These are phyloP conservation scores for Meiosimyza platycephala DNA, from an alignment of 2,888 invertebrate genomes.

Conservation along the genomic window DNA sequence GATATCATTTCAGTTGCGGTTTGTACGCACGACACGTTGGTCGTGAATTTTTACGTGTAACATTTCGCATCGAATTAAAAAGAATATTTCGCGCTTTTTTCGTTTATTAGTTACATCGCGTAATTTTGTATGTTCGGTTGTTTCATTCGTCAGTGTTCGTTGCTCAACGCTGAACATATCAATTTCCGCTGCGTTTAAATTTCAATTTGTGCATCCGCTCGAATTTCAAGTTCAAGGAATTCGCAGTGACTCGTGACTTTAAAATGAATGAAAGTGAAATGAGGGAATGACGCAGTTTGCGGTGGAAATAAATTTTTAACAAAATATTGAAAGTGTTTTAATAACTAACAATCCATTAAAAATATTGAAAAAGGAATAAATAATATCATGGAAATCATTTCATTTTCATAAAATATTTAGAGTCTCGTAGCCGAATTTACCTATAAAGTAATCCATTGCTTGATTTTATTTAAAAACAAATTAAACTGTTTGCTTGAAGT, in stretches of 20 bases:
- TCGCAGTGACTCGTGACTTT: background rate
- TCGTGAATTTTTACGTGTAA: conserved; percentile 53
- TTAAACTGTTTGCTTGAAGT: too few species aligned
- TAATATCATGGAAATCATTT: too few species aligned
- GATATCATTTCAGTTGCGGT: conserved; percentile 61
- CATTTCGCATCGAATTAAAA: background rate
- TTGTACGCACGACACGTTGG: conserved; percentile 55
- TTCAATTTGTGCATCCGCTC: conserved; percentile 46
- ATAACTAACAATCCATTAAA: too few species aligned
- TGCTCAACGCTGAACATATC: conserved; percentile 22
- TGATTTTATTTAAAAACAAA: too few species aligned
- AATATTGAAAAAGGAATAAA: too few species aligned
- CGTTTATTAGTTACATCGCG: conserved; percentile 34
- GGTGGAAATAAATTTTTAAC: too few species aligned
- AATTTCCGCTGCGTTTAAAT: conserved; percentile 53
- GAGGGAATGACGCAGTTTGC: background rate
- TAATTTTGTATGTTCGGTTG: conserved; percentile 37
- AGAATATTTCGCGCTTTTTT: conserved; percentile 37
- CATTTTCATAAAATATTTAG: too few species aligned
- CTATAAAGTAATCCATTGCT: too few species aligned
- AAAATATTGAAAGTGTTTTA: too few species aligned
- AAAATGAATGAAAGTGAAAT: conserved; percentile 23
- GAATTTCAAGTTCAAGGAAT: conserved; percentile 47
- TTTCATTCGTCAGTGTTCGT: conserved; percentile 20
- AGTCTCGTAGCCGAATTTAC: too few species aligned